Base-by-base conservation (phyloP, 2,888 invertebrate species). In the Yponomeuta malinellus region DNA sequence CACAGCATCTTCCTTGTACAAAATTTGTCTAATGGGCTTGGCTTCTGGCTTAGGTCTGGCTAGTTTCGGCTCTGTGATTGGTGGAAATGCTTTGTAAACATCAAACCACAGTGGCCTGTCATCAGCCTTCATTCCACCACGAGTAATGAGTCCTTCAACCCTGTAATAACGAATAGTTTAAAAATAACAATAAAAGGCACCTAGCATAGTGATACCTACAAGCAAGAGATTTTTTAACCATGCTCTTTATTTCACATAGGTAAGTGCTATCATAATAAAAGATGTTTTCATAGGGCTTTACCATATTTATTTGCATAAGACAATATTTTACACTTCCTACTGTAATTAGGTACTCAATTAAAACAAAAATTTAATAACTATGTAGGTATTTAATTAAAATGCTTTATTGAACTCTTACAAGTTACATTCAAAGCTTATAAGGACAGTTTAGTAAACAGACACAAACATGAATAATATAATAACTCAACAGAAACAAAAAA, bases 91-190 rank as follows among this genome's bases (percentile, higher is more conserved):
- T 86, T 95, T 94, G 83, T 98, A 99, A 33, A 99, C 90, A 81
- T 97, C 96, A 82, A 96, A 98, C 99, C 99, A 99, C 10, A 99
- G 73, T 0, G 99, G 99, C 74, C 96, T 94, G 78, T 98, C 97
- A 76, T 96, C 95, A 72, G 94, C 91, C 81, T 94, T 95, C 84
- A 98, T 90, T 4, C 96, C 98, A 69, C 96, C 96, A 33, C 96
- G 94, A 72, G 94, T 93, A 15, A 99, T 83, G 59, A 99, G 90
- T 6, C 98, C 97, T 76, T 94, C 94, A 2, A 96, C 93, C 83
- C 98, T 97, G 81, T 63, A 90, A 84, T 74, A 79, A 72, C 10
- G 33, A 33, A 33, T 33, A 33, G 33, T 23, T 23, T 23, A 37
- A 2, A 68, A 37, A 37, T 69, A 69, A 59, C 43, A 63, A 6